These are phyloP conservation scores for Ypsolopha scabrella DNA, from an alignment of 2,888 invertebrate genomes.

Conservation along the genomic window DNA sequence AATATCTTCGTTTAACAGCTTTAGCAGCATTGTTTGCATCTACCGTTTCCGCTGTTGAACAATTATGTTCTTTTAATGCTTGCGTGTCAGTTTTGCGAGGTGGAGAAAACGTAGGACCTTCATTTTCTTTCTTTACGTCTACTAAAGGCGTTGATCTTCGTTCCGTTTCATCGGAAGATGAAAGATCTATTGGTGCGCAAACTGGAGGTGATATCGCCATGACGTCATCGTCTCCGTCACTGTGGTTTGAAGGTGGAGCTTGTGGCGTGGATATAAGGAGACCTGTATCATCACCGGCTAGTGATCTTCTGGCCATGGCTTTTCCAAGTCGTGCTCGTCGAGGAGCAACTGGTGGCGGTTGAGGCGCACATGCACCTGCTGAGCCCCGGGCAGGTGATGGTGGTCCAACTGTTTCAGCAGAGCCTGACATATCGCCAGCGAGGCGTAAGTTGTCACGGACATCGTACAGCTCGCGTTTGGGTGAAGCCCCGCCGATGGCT, in stretches of 20 bases:
- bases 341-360: conserved; percentile 60
- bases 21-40: conserved; percentile 37
- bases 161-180: conserved; percentile 50
- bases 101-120: conserved; percentile 45
- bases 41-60: conserved; percentile 28
- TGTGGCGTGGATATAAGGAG: conserved; percentile 47
- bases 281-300: conserved; percentile 65
- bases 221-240: conserved; percentile 64
- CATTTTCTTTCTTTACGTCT: conserved; percentile 61
- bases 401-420: conserved; percentile 64
- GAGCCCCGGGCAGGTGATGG: conserved; percentile 78
- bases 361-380: conserved; percentile 74
- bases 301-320: conserved; percentile 75
- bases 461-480: conserved; percentile 52
- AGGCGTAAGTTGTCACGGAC: conserved; percentile 49
- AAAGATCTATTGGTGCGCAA: conserved; percentile 57
- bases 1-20: conserved; percentile 53
- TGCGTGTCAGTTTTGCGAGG: conserved; percentile 53
- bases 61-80: conserved; percentile 54
- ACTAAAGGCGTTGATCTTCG: conserved; percentile 46
- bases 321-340: conserved; percentile 66
- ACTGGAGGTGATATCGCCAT: conserved; percentile 58
- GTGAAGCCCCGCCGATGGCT: conserved; percentile 56
- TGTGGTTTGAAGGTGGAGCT: conserved; percentile 38
- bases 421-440: conserved; percentile 39